phyloP scores from a whole-genome alignment of 1,140 invertebrate species.

The Cryptotermes secundus region DNA sequence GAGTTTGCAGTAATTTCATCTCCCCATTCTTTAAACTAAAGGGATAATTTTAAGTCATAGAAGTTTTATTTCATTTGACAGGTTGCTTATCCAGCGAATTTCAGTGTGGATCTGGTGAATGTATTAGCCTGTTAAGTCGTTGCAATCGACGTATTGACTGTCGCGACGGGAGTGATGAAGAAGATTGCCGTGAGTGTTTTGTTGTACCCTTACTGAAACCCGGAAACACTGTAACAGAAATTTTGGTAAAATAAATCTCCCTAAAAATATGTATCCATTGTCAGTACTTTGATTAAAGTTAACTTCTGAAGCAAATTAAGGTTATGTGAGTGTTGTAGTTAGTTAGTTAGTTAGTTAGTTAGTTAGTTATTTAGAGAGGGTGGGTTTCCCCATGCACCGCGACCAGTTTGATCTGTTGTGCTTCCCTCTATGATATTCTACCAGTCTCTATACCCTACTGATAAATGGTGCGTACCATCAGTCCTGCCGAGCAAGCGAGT shows the following conservation, averaged over 20 bases:
- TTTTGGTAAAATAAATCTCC: not conserved
- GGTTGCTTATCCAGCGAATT: constrained; percentile 29
- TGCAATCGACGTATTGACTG: constrained; percentile 64
- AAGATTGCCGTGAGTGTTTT: constrained; percentile 62
- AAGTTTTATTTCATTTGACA: not conserved
- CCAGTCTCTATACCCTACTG: no score
- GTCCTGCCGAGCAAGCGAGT: no score
- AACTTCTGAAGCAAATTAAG: not conserved
- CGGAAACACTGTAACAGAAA: no score
- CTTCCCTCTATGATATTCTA: no score
- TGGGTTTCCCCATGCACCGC: no score
- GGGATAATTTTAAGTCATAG: no score
- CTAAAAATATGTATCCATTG: not conserved
- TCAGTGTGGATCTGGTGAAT: constrained; percentile 23
- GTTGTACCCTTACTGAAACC: not conserved
- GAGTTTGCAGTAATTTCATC: not conserved
- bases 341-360: no score
- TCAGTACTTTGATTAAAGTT: not conserved
- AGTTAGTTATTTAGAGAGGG: no score
- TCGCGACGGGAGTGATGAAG: constrained; percentile 70
- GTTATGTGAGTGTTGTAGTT: not conserved
- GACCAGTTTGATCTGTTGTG: no score
- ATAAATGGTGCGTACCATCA: no score
- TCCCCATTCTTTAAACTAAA: not conserved
- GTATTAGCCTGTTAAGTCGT: constrained; percentile 42